Evolutionary conservation across 2,888 invertebrate species (phyloP), one percentile per base, ranked within the genome.

Genomic region (Drosophila dives): DNA sequence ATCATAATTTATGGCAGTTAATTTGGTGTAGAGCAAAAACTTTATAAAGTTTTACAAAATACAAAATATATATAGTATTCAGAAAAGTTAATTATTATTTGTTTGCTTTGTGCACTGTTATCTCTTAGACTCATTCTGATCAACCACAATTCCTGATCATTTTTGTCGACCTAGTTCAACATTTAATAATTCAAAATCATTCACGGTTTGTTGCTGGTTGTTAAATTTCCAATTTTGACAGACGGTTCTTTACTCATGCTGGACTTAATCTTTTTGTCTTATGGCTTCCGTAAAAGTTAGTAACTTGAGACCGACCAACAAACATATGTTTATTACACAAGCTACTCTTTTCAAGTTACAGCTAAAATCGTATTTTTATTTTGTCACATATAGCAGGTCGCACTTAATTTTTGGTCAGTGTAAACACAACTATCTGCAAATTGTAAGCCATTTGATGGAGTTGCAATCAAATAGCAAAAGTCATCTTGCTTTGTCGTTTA

Each of bases 401-500:
- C 15, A 45, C 23, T 23, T 45, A 23, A 45, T 67, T 60, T 62
- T 15, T 48, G 34, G 29, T 38, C 20, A 45, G 33, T 59, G 11
- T n/a, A 54, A 12, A 33, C 11, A 15, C 20, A 23, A 33, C 15
- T 26, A 15, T 23, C 45, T 45, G 45, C 15, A 23, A 23, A 23
- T 15, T 45, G 20, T 15, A 20, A 20, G 20, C 15, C 33, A 65
- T 48, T 23, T 32, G 11, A 33, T 23, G 33, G 66, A 54, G 65
- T 51, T 63, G 17, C 45, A 38, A 66, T 66, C 80, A 61, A 70
- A 64, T 73, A 34, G 23, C 69, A 65, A 60, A 61, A 69, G 45
- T 66, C 56, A 55, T 64, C 65, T 69, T 82, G 59, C 38, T 59
- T 17, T 69, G 69, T 64, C 75, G 66, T 62, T 51, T 76, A 70